Base-by-base conservation (phyloP, 2,113 vertebrate genomes). In the Mormyrus lacerda region DNA sequence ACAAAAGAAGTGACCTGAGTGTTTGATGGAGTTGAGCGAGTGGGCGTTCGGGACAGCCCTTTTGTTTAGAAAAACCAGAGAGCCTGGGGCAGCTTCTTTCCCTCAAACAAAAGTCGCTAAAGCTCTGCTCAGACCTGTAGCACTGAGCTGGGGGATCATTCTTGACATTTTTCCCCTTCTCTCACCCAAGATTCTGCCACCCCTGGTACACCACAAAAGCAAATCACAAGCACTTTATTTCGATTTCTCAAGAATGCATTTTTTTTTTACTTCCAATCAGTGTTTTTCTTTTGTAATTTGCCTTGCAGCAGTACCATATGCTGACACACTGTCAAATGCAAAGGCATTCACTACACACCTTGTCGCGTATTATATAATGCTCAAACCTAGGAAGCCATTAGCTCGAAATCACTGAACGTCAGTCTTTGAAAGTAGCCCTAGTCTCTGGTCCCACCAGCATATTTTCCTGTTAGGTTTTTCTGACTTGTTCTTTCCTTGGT, bases 71-170 rank as follows among this genome's bases (percentile, higher is more conserved):
- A 88, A 90, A 89, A 85, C 61, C 39, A 27, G 88, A 93, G 82
- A 91, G 92, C 95, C 85, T 0, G 42, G 93, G 95, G 92, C 88
- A 91, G 92, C 92, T 93, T 87, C 92, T 91, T 92, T 92, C 92
- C 91, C 92, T 92, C 89, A 92, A 89, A 91, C 93, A 90, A 82
- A 95, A 94, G 94, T 95, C 93, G 93, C 88, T 89, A 91, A 87
- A 8, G 90, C 93, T 93, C 91, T 96, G 96, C 93, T 94, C 94
- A 95, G 95, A 96, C 96, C 94, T 96, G 96, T 92, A 90, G 39
- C 89, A 86, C 92, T 92, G 93, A 94, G 92, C 92, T 94, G 92
- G 91, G 90, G 90, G 88, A 69, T 94, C 94, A 96, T 96, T 96
- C 95, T 92, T 94, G 24, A 89, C 94, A 96, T 96, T 94, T 93